A percentile compares a stretch with the other conserved stretches of the same genome.
Conservation (phyloP, 1,140 invertebrate species). For the Wasmannia auropunctata region DNA sequence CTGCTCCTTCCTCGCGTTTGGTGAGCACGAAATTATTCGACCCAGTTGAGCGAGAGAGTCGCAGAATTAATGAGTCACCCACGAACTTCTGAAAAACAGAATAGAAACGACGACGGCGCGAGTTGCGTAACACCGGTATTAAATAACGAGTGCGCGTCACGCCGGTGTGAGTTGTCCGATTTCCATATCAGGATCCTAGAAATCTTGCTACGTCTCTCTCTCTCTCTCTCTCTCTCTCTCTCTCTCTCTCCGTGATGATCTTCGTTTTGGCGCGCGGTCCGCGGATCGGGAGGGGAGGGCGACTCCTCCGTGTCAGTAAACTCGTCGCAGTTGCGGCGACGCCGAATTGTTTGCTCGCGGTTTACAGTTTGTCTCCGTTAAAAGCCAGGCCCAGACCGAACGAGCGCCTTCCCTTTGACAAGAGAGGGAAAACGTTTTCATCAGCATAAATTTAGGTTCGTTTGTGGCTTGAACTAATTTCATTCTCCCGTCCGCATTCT, state of each 20-base stretch:
- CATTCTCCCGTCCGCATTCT: too few species aligned
- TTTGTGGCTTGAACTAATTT: too few species aligned
- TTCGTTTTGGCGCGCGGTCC: background rate
- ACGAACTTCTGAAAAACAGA: slow-evolving; percentile 23
- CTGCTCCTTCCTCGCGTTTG: too few species aligned
- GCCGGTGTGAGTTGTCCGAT: slow-evolving; percentile 26
- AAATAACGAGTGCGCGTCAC: slow-evolving; percentile 27
- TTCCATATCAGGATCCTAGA: slow-evolving; percentile 41
- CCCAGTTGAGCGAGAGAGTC: background rate
- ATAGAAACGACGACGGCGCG: too few species aligned
- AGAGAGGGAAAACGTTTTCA: too few species aligned
- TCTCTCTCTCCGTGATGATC: background rate
- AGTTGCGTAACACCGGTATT: slow-evolving; percentile 24
- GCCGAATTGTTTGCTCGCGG: background rate
- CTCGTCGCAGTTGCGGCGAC: background rate
- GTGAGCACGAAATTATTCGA: background rate
- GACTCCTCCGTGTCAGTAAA: slow-evolving; percentile 2
- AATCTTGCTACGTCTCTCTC: background rate
- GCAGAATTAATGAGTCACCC: slow-evolving; percentile 35
- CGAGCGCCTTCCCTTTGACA: background rate
- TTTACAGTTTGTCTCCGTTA: background rate
- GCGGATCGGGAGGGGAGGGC: too few species aligned
- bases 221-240: too few species aligned
- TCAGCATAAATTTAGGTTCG: too few species aligned
- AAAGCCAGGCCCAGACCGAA: background rate